Percentiles rank a stretch among this genome's conserved stretches.
Conservation (phyloP, 1,140 invertebrate genomes). For the Drosophila orena region DNA sequence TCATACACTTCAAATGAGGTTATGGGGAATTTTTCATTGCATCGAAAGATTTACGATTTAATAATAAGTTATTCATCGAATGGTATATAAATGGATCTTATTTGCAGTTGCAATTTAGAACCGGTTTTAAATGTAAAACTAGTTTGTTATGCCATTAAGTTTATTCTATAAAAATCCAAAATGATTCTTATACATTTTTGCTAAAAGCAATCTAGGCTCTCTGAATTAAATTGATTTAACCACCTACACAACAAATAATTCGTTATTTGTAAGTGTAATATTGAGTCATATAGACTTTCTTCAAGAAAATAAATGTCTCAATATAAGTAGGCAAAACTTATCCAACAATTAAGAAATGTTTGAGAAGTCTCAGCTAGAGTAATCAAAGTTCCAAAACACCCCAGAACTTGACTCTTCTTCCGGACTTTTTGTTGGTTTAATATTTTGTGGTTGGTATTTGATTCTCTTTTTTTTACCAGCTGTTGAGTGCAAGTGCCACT, state of each 20-base stretch:
- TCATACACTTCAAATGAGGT: conserved; percentile 21
- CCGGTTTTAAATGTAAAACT: conserved; percentile 9
- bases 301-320: too few species aligned
- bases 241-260: too few species aligned
- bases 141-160: conserved; percentile 9
- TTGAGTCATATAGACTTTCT: too few species aligned
- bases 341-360: too few species aligned
- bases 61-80: not conserved
- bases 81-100: not conserved
- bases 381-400: not conserved
- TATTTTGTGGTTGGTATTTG: conserved; percentile 22
- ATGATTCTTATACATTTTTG: not conserved
- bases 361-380: not conserved
- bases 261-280: too few species aligned
- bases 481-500: conserved; percentile 33
- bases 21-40: not conserved
- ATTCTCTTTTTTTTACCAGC: conserved; percentile 23
- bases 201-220: too few species aligned
- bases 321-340: too few species aligned
- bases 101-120: not conserved
- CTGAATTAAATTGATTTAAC: too few species aligned
- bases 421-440: conserved; percentile 35
- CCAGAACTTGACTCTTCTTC: not conserved
- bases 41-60: not conserved
- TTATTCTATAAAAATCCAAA: not conserved